Conservation (phyloP, 2,797 vertebrate genomes). For the Triplophysa bombifrons region DNA sequence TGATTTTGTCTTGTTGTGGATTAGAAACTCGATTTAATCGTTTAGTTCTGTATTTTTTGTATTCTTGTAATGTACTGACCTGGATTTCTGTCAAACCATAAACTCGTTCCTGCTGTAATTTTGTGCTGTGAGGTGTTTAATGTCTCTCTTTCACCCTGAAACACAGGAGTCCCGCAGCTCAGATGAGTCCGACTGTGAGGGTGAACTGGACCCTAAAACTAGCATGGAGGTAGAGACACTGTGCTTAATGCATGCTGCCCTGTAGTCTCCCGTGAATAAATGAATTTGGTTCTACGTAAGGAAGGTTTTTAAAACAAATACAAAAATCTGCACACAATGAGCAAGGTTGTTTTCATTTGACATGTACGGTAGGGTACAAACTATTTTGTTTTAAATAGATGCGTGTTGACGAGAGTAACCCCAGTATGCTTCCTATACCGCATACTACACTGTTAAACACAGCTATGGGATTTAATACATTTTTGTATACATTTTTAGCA, state of each 20-base stretch:
- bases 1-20: no score
- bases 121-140: constrained; percentile 49
- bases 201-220: constrained; percentile 95
- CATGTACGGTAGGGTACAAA: no score
- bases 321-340: neutral
- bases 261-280: no score
- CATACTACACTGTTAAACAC: no score
- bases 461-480: no score
- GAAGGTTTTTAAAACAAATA: neutral
- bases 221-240: constrained; percentile 93
- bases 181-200: constrained; percentile 97
- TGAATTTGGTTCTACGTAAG: no score
- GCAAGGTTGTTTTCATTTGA: neutral
- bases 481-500: no score
- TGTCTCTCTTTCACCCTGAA: constrained; percentile 69
- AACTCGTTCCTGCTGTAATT: neutral
- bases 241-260: constrained; percentile 51
- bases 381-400: no score
- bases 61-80: neutral
- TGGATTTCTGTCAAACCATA: neutral
- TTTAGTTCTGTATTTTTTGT: neutral
- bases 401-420: no score
- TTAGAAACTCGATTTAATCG: no score
- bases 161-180: constrained; percentile 94
- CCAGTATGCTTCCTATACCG: no score